Evolutionary conservation across 1,140 invertebrate genomes (phyloP).

Genomic region (Megathymus violae): DNA sequence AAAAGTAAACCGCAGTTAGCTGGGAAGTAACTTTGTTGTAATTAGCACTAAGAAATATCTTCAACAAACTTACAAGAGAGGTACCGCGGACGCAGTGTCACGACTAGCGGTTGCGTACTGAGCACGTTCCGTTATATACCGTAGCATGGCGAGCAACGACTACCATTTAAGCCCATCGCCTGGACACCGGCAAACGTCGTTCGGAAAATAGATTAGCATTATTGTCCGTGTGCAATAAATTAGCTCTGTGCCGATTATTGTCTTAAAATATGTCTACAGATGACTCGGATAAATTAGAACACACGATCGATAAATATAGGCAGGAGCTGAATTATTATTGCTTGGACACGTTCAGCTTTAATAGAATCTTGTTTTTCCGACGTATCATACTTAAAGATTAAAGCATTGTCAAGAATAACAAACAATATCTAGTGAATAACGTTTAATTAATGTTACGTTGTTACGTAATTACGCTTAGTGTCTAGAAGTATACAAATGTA

Average conservation of each 20-base stretch:
- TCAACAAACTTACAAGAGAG: not conserved
- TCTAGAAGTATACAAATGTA: no score
- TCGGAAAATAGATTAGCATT: slow-evolving; percentile 34
- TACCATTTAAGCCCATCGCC: slow-evolving; percentile 50
- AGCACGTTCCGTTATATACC: slow-evolving; percentile 39
- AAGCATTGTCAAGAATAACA: no score
- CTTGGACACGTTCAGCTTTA: no score
- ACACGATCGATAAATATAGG: slow-evolving; percentile 28
- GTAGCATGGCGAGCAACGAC: slow-evolving; percentile 29
- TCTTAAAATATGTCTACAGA: slow-evolving; percentile 20
- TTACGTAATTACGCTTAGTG: no score
- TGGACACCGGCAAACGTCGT: slow-evolving; percentile 5
- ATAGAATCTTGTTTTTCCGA: no score
- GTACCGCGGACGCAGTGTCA: not conserved
- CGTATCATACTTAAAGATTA: no score
- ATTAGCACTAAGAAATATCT: no score
- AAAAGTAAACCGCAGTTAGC: not conserved
- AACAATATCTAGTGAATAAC: no score
- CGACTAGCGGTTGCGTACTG: slow-evolving; percentile 14
- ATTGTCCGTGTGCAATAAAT: slow-evolving; percentile 23
- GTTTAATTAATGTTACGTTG: no score
- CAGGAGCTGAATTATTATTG: slow-evolving; percentile 6
- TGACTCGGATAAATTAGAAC: slow-evolving; percentile 15
- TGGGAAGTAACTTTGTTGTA: not conserved
- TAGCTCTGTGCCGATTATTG: slow-evolving; percentile 23